A percentile compares a stretch with the other conserved stretches of the same genome.
Evolutionary conservation across 2,888 invertebrate genomes (phyloP).

Genomic region (Drosophila parthenogenetica): DNA sequence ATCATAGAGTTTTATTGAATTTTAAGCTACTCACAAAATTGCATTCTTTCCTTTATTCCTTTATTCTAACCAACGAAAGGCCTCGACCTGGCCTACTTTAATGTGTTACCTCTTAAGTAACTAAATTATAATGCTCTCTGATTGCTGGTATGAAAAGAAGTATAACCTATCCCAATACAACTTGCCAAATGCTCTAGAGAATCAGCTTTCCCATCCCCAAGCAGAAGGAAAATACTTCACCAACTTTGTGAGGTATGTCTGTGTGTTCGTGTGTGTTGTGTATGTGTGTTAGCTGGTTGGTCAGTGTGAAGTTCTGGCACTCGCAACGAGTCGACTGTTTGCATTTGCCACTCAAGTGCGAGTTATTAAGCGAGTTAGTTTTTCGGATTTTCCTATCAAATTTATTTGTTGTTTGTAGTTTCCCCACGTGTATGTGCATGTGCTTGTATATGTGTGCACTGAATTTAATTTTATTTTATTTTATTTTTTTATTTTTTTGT

Average conservation of each 20-base stretch:
- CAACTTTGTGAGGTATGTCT: constrained; percentile 15
- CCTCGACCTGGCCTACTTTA: background rate
- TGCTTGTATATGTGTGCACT: constrained; percentile 8
- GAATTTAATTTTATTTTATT: background rate
- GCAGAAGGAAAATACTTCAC: background rate
- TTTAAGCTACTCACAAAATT: no score
- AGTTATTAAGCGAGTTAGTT: constrained; percentile 71
- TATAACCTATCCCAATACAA: background rate
- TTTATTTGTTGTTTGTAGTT: constrained; percentile 60
- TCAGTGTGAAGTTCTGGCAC: constrained; percentile 46
- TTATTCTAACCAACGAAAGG: no score
- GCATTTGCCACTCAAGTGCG: constrained; percentile 67
- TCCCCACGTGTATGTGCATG: constrained; percentile 21
- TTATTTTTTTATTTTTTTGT: background rate
- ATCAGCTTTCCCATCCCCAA: background rate
- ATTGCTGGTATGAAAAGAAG: background rate
- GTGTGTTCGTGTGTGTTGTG: constrained; percentile 10
- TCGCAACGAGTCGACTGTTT: constrained; percentile 49
- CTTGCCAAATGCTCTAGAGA: constrained; percentile 36
- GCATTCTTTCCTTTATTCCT: no score
- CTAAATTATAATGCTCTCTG: background rate
- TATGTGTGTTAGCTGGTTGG: constrained; percentile 23
- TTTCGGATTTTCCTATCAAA: constrained; percentile 68
- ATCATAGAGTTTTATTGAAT: no score
- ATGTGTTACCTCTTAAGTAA: background rate